phyloP scores from a whole-genome alignment of 2,113 vertebrate genomes.

The Fulica atra region DNA sequence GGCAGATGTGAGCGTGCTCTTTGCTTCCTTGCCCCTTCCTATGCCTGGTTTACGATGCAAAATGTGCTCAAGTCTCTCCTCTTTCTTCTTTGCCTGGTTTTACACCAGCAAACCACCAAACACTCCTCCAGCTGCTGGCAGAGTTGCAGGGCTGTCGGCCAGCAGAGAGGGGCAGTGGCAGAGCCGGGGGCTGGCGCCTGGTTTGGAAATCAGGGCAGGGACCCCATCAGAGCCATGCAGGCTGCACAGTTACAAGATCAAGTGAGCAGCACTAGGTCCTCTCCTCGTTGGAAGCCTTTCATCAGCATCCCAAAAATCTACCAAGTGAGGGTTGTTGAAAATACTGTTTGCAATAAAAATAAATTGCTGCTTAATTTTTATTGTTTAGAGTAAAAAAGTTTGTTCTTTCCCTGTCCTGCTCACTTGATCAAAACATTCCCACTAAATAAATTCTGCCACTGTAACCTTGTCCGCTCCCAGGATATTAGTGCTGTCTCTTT shows the following conservation, averaged over 20 bases:
- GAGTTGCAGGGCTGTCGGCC: fast-evolving
- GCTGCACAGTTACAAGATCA: background rate
- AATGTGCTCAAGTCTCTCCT: background rate
- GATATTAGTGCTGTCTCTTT: background rate
- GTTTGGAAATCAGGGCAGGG: background rate
- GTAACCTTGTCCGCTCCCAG: background rate
- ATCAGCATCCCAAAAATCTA: background rate
- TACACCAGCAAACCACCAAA: background rate
- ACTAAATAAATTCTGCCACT: background rate
- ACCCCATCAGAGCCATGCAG: background rate
- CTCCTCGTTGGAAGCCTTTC: background rate
- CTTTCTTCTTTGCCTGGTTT: background rate
- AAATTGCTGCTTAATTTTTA: background rate
- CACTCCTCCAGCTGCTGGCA: background rate
- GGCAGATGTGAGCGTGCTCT: background rate
- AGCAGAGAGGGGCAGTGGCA: background rate
- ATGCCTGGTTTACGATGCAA: background rate
- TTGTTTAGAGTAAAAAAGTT: background rate
- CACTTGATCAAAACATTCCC: background rate
- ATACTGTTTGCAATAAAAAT: background rate
- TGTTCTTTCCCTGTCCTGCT: background rate
- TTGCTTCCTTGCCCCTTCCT: background rate
- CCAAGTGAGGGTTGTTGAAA: background rate
- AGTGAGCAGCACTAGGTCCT: background rate
- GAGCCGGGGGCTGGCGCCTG: background rate